A percentile compares a stretch with the other conserved stretches of the same genome.
Evolutionary conservation across 2,113 vertebrate genomes (phyloP).

Genomic region (Monarcha castaneiventris): DNA sequence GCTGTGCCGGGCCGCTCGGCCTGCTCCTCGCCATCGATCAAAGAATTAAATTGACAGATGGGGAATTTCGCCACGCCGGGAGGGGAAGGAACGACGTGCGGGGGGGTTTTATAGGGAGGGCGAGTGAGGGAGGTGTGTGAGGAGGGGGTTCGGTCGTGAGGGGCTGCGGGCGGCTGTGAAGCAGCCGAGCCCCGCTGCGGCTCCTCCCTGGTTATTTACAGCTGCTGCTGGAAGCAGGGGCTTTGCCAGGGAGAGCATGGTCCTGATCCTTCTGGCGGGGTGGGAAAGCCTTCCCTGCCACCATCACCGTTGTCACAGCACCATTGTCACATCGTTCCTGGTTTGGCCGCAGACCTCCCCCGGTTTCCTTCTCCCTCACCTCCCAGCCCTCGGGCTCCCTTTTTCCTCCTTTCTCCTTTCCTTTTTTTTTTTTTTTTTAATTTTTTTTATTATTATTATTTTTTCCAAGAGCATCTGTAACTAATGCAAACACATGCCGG

Average conservation of each 20-base stretch:
- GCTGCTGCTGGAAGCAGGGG: neutral
- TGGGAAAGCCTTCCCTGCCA: neutral
- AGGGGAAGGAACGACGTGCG: neutral
- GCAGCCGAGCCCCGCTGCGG: neutral
- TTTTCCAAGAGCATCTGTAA: slow-evolving; percentile 2
- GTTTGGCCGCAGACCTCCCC: neutral
- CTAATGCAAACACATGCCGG: slow-evolving; percentile 30
- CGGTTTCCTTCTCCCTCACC: neutral
- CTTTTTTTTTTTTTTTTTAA: neutral
- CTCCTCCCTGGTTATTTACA: neutral
- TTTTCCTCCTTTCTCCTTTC: neutral
- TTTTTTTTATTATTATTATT: neutral
- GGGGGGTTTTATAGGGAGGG: neutral
- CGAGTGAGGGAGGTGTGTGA: neutral
- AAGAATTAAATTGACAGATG: slow-evolving; percentile 74
- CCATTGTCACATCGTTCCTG: neutral
- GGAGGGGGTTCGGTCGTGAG: neutral
- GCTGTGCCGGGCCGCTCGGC: slow-evolving; percentile 67
- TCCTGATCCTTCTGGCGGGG: accelerated
- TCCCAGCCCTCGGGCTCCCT: neutral
- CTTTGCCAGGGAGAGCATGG: neutral
- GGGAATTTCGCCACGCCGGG: slow-evolving; percentile 12
- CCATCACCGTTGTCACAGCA: too few species aligned
- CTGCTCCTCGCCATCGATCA: slow-evolving; percentile 77
- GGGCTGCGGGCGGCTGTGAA: neutral